Percentiles rank a stretch among this genome's conserved stretches.
Evolutionary conservation across 2,888 invertebrate species (phyloP).

Genomic region (Napeogenes sylphis): DNA sequence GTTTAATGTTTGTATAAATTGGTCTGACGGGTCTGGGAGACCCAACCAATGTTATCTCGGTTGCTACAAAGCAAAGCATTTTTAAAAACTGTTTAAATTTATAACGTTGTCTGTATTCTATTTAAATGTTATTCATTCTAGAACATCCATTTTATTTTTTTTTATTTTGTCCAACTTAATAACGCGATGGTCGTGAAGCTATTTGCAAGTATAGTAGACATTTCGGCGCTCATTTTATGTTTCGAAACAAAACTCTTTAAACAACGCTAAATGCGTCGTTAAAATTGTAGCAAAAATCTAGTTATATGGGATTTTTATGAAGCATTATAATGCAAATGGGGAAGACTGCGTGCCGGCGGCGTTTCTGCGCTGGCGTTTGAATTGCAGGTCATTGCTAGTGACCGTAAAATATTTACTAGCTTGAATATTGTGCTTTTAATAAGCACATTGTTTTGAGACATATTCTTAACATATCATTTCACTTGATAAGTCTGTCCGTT

Average conservation of each 20-base stretch:
- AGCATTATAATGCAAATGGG: conserved; percentile 63
- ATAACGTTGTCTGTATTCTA: too few species aligned
- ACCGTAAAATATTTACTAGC: conserved; percentile 6
- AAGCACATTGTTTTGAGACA: too few species aligned
- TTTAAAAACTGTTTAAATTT: neutral
- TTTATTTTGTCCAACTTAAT: neutral
- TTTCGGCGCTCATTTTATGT: conserved; percentile 4
- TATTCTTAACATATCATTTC: too few species aligned
- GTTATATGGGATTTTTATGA: conserved; percentile 52
- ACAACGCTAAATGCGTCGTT: conserved; percentile 5
- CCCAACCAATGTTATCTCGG: conserved; percentile 15
- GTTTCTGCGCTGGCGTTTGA: conserved; percentile 38
- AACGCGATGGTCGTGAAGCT: neutral
- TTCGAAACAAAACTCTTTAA: neutral
- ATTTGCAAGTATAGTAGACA: conserved; percentile 2
- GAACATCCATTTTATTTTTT: neutral
- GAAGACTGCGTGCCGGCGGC: conserved; percentile 39
- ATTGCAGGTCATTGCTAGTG: neutral
- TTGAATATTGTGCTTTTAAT: too few species aligned
- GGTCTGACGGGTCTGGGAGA: conserved; percentile 34
- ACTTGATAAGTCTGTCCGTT: too few species aligned
- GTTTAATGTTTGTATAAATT: conserved; percentile 48
- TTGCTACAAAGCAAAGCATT: neutral
- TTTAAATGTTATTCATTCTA: neutral
- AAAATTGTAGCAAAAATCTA: conserved; percentile 8